Evolutionary conservation across 1,140 invertebrate species (phyloP).

Genomic region (Trypoxylus dichotomus): DNA sequence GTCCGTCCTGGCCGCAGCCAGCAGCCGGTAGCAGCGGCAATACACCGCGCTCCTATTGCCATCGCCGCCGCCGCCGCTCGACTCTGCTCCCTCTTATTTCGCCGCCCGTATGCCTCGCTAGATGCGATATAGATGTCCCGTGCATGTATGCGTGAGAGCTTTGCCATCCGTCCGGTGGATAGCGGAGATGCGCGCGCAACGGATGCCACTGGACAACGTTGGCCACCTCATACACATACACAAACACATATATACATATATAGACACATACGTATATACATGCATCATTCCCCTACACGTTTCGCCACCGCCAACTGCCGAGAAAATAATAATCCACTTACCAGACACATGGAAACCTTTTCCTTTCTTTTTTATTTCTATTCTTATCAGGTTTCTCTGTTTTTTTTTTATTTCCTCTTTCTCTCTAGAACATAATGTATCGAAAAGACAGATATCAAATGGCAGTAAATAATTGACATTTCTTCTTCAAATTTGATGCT

Average conservation of each 20-base stretch:
- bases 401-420: too few species aligned
- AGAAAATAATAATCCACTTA: constrained; percentile 17
- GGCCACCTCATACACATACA: neutral
- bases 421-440: too few species aligned
- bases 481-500: too few species aligned
- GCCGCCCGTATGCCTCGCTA: neutral
- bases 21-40: neutral
- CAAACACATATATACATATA: neutral
- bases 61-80: neutral
- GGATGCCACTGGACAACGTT: constrained; percentile 17
- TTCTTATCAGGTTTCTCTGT: too few species aligned
- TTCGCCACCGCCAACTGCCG: neutral
- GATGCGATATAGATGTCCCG: neutral
- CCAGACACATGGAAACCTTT: neutral
- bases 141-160: neutral
- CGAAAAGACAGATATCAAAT: too few species aligned
- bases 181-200: neutral
- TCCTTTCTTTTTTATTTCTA: too few species aligned
- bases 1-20: neutral
- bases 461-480: too few species aligned
- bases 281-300: too few species aligned
- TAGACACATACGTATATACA: neutral
- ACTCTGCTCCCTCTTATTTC: neutral
- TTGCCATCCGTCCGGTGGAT: constrained; percentile 14
- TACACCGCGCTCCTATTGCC: neutral